These are phyloP conservation scores for Carassius auratus DNA, from an alignment of 2,113 vertebrate species.

Conservation along the genomic window DNA sequence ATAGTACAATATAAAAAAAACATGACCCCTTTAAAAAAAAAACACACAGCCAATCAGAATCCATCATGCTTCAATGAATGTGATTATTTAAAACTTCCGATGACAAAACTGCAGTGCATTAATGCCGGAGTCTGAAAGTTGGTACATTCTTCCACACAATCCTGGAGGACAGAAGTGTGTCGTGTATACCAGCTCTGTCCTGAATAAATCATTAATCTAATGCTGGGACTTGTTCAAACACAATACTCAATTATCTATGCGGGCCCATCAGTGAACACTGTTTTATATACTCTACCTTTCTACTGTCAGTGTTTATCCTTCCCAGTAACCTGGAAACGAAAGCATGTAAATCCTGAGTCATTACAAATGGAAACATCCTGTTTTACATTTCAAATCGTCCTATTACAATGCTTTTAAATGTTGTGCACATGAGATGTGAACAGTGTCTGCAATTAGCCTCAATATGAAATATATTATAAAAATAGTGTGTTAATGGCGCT, in stretches of 20 bases:
- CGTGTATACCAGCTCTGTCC: constrained; percentile 55
- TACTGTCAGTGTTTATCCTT: constrained; percentile 69
- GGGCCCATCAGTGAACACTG: constrained; percentile 36
- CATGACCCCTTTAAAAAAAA: neutral
- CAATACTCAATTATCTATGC: constrained; percentile 55
- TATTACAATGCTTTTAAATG: neutral
- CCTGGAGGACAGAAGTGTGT: constrained; percentile 26
- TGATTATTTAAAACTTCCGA: neutral
- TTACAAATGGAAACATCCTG: neutral
- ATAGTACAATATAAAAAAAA: no score
- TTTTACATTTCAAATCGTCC: neutral
- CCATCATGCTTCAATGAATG: no score
- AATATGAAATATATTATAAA: neutral
- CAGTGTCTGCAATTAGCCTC: neutral
- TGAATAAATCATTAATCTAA: constrained; percentile 72
- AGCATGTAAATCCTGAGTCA: constrained; percentile 55
- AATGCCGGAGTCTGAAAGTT: neutral
- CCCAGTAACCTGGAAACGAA: constrained; percentile 71
- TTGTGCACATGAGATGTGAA: neutral
- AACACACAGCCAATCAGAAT: neutral
- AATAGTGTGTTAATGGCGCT: neutral
- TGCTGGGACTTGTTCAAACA: constrained; percentile 59
- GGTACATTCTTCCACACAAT: constrained; percentile 49
- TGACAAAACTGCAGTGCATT: no score
- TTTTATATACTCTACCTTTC: constrained; percentile 49